Evolutionary conservation across 1,140 invertebrate species (phyloP), one percentile per base, ranked within the genome.

Genomic region (Nomia melanderi): DNA sequence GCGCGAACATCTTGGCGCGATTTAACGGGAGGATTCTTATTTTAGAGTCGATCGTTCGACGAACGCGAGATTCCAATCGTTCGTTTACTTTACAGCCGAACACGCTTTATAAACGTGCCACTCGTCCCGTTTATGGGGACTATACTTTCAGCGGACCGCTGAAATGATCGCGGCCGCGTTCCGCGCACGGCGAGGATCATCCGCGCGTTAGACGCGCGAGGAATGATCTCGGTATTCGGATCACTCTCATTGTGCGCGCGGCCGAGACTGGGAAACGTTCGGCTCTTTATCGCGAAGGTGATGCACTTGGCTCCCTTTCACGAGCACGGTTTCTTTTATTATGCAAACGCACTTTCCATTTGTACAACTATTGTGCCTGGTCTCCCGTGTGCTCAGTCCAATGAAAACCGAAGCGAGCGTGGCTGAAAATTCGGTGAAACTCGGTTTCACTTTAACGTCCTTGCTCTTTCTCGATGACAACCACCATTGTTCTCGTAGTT

Each of bases 341-440:
- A 74, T 74, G 71, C 60, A 74, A 74, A 74, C 36, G 60, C 54
- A 74, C 60, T 74, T 74, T 74, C 71, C 71, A 74, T 36, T 74
- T 50, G 71, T 74, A 31, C 33, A n/a, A 29, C 59, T 8, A 64
- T 50, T 47, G 33, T 65, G 4, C 36, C 29, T 29, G 33, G 41
- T 41, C 25, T 25, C 56, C 39, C 60, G 14, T 20, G 25, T 17
- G 20, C 0, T 0, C 1, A 64, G 29, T 23, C 6, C 6, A 53
- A 39, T 12, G 70, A n/a, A 73, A 47, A 47, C 44, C n/a, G 7
- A 17, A 25, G 0, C 17, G 12, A 11, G 7, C 9, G n/a, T n/a
- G 39, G 56, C 27, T 39, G 1, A 20, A 23, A 39, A 41, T 59
- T 70, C 39, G 25, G 27, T 54, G 44, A 47, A 47, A 47, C 53